phyloP scores from a whole-genome alignment of 1,140 invertebrate genomes.

The Tetragonula clypearis region DNA sequence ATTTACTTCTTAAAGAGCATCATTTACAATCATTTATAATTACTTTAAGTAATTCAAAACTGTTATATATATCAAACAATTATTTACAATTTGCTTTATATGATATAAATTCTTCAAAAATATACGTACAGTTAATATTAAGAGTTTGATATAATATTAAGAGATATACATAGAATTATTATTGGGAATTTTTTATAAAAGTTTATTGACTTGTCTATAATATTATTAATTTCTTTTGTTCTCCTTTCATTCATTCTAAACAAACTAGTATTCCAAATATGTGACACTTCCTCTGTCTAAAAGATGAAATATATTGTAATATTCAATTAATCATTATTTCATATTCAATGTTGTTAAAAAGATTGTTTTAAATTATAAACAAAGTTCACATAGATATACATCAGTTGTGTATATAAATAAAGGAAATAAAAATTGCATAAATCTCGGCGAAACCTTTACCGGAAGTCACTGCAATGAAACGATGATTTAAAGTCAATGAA shows the following conservation, averaged over 20 bases:
- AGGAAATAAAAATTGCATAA: conserved; percentile 3
- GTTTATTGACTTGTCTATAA: not conserved
- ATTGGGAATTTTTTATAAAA: no score
- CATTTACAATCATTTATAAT: not conserved
- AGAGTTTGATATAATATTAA: no score
- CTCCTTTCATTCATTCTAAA: not conserved
- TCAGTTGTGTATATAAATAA: not conserved
- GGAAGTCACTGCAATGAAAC: conserved; percentile 48
- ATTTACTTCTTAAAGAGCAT: not conserved
- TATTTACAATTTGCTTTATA: not conserved
- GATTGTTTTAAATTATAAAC: not conserved
- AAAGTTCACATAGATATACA: not conserved
- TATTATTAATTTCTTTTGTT: not conserved
- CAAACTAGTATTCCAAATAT: not conserved
- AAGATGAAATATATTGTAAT: no score
- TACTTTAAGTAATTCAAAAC: not conserved
- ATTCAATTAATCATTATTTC: not conserved
- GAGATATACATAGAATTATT: no score
- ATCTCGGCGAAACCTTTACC: conserved; percentile 4
- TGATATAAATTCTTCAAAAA: not conserved
- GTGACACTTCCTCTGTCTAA: no score
- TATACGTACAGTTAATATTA: no score
- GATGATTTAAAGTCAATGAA: conserved; percentile 50
- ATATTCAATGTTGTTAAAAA: not conserved
- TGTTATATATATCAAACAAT: no score